Evolutionary conservation across 2,113 vertebrate species (phyloP), one percentile per base, ranked within the genome.

Genomic region (Melospiza melodia): DNA sequence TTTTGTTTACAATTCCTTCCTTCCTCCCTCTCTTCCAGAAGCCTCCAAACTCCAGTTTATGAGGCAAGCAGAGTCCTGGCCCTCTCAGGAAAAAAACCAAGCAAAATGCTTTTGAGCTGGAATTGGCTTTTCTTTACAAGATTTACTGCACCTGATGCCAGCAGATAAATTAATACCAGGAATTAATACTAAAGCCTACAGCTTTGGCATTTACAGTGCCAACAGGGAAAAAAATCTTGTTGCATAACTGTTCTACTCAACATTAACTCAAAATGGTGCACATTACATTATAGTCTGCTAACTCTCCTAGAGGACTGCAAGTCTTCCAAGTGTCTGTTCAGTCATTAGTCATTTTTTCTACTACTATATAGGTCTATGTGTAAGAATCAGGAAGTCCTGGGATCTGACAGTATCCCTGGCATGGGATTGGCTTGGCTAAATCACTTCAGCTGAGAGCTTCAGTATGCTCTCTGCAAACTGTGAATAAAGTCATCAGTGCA

Each of bases 401-500:
- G 73, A 81, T 88, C 37, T 86, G 88, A 71, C 2, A 1, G 30
- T 43, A 24, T 11, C 55, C 63, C 78, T 67, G 15, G 33, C 39
- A 52, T 23, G 20, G 43, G 48, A 66, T n/a, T 83, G n/a, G 30
- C 67, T 73, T 88, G 44, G 44, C 61, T 65, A 62, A 87, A 76
- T 76, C 74, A 73, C 37, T 90, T 87, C 43, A 91, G 3, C 62
- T 88, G 44, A 52, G 33, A 77, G 22, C 76, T 93, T 84, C 90
- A 65, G 28, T 37, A 67, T 13, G 8, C 21, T 83, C 55, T 83
- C 72, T 8, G 10, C 57, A 95, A 84, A 93, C 82, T 88, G 82
- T 63, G 88, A 95, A 90, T 86, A 63, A 93, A 92, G 79, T 83
- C 61, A 92, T 71, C 82, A 74, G 67, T n/a, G 63, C 67, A 52